A percentile compares a stretch with the other conserved stretches of the same genome.
phyloP scores from a whole-genome alignment of 2,113 vertebrate species.

The Chionis minor region DNA sequence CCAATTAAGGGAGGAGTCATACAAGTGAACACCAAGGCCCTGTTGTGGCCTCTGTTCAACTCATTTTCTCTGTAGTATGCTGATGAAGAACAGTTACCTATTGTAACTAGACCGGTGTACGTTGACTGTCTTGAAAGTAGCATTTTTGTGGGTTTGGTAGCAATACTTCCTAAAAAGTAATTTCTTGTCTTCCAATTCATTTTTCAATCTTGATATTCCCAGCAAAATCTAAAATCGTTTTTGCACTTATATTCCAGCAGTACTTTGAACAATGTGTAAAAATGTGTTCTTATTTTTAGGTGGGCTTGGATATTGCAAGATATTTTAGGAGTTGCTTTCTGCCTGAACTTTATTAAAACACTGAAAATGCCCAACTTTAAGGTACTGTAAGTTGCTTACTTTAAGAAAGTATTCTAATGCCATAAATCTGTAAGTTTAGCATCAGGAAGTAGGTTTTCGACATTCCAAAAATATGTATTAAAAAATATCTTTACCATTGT shows the following conservation, averaged over 20 bases:
- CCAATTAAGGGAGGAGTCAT: background rate
- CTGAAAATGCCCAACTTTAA: conserved; percentile 94
- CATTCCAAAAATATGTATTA: background rate
- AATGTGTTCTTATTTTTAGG: conserved; percentile 70
- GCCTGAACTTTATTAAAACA: conserved; percentile 94
- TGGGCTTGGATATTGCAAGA: conserved; percentile 99
- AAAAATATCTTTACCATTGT: background rate
- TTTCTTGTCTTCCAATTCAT: background rate
- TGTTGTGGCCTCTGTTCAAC: background rate
- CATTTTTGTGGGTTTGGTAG: background rate
- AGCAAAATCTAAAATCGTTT: background rate
- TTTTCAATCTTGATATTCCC: background rate
- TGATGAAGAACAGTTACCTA: background rate
- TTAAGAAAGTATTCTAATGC: background rate
- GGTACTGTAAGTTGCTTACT: conserved; percentile 74
- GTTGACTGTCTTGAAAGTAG: background rate
- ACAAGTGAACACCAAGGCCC: background rate
- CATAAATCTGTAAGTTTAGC: background rate
- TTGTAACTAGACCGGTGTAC: background rate
- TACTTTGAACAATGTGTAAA: background rate
- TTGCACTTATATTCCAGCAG: background rate
- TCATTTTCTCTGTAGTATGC: background rate
- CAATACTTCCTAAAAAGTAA: background rate
- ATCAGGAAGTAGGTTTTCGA: background rate
- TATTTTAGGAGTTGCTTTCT: conserved; percentile 92